A percentile compares a stretch with the other conserved stretches of the same genome.
Conservation (phyloP, 2,888 invertebrate species). For the Drosophila gaucha region DNA sequence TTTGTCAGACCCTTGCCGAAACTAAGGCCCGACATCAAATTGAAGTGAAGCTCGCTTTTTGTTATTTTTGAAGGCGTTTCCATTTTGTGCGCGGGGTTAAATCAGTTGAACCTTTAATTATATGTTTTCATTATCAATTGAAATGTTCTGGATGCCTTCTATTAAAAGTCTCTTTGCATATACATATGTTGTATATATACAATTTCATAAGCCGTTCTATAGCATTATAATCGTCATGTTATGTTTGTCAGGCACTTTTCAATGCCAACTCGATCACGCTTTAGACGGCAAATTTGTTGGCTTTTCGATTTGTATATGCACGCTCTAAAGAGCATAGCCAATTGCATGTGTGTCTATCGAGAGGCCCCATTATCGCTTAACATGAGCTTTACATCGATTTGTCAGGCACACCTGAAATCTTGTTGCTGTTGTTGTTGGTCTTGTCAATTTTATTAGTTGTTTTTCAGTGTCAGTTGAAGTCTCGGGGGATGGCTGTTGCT, state of each 20-base stretch:
- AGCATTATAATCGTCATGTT: constrained; percentile 37
- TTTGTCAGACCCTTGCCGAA: constrained; percentile 16
- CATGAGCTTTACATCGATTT: constrained; percentile 61
- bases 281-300: constrained; percentile 70
- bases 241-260: constrained; percentile 45
- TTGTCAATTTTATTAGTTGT: constrained; percentile 35
- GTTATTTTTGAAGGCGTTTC: constrained; percentile 56
- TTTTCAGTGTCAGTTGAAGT: constrained; percentile 50
- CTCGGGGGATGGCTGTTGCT: constrained; percentile 23
- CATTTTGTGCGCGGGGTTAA: constrained; percentile 56
- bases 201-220: constrained; percentile 39
- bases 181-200: neutral
- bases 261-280: constrained; percentile 75
- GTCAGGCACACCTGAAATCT: constrained; percentile 54
- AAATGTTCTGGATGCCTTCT: constrained; percentile 50
- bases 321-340: constrained; percentile 71
- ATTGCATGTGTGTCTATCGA: constrained; percentile 35
- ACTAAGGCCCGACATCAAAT: constrained; percentile 12
- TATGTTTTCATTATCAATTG: constrained; percentile 74
- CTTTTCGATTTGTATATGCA: constrained; percentile 51
- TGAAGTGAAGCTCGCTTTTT: constrained; percentile 35
- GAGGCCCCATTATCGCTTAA: constrained; percentile 38
- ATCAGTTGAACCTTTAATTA: constrained; percentile 74
- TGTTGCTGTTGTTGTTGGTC: constrained; percentile 16
- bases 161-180: neutral